Conservation (phyloP, 2,888 invertebrate genomes). For the Drosophila birchii region DNA sequence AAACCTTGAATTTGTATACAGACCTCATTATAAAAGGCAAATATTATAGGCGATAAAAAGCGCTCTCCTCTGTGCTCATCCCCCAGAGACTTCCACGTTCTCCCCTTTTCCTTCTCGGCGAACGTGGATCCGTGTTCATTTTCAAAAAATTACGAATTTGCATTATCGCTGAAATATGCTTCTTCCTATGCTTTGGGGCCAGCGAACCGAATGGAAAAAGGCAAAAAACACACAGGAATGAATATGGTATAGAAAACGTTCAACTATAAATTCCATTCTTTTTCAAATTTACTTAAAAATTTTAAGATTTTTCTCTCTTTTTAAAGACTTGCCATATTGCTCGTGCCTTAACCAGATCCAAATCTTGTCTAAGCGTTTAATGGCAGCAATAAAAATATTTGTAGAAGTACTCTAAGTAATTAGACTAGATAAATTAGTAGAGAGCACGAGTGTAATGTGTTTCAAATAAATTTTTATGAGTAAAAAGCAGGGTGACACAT, state of each 20-base stretch:
- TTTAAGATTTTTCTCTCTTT: not conserved
- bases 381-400: constrained; percentile 2
- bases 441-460: not conserved
- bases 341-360: not conserved
- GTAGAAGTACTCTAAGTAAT: not conserved
- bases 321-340: not conserved
- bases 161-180: constrained; percentile 33
- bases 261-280: not conserved
- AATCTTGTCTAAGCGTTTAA: not conserved
- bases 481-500: not conserved
- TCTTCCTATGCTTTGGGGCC: constrained; percentile 16
- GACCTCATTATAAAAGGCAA: constrained; percentile 51
- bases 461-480: not conserved
- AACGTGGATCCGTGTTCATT: constrained; percentile 46
- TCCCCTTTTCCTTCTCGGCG: constrained; percentile 2
- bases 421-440: not conserved
- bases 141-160: constrained; percentile 26
- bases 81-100: constrained; percentile 3
- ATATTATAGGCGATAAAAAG: constrained; percentile 45
- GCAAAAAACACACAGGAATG: constrained; percentile 3
- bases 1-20: constrained; percentile 67
- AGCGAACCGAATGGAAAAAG: constrained; percentile 12
- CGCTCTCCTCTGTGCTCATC: constrained; percentile 14
- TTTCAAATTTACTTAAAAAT: not conserved
- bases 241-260: not conserved